These are phyloP conservation scores for Aelia acuminata DNA, from an alignment of 2,888 invertebrate species.

Conservation along the genomic window DNA sequence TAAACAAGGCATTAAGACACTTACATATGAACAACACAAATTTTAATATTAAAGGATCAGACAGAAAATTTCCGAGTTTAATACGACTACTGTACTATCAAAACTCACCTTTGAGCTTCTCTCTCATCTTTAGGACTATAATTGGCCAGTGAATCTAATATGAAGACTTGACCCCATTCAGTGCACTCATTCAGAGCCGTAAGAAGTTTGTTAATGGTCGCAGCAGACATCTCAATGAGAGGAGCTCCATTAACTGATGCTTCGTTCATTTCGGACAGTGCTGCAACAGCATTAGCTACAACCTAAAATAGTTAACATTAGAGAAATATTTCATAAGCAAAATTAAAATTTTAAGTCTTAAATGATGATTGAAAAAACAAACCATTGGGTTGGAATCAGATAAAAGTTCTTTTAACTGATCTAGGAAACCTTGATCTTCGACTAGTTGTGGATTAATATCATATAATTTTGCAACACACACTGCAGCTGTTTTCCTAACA, in stretches of 20 bases:
- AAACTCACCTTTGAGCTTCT: slow-evolving; percentile 86
- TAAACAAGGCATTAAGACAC: too few relatives aligned
- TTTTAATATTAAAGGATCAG: too few relatives aligned
- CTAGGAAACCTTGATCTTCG: slow-evolving; percentile 94
- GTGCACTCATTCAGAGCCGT: slow-evolving; percentile 99
- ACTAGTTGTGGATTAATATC: slow-evolving; percentile 87
- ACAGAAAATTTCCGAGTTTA: too few relatives aligned
- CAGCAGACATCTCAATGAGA: slow-evolving; percentile 95
- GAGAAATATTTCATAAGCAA: neutral
- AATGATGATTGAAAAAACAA: slow-evolving; percentile 62
- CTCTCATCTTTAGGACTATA: slow-evolving; percentile 97
- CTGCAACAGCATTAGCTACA: slow-evolving; percentile 99
- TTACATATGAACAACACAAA: too few relatives aligned
- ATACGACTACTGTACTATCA: too few relatives aligned
- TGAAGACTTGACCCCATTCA: slow-evolving; percentile 99
- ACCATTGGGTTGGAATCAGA: slow-evolving; percentile 99
- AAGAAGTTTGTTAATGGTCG: slow-evolving; percentile 96
- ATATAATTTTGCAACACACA: slow-evolving; percentile 98
- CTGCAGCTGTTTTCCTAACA: slow-evolving; percentile 98
- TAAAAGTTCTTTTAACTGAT: slow-evolving; percentile 94
- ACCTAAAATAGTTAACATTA: slow-evolving; percentile 8
- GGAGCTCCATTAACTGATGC: slow-evolving; percentile 95
- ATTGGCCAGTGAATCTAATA: slow-evolving; percentile 96
- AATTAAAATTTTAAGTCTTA: neutral
- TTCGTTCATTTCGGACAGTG: slow-evolving; percentile 98